Base-by-base conservation (phyloP, 2,888 invertebrate species). In the Folsomia candida region DNA sequence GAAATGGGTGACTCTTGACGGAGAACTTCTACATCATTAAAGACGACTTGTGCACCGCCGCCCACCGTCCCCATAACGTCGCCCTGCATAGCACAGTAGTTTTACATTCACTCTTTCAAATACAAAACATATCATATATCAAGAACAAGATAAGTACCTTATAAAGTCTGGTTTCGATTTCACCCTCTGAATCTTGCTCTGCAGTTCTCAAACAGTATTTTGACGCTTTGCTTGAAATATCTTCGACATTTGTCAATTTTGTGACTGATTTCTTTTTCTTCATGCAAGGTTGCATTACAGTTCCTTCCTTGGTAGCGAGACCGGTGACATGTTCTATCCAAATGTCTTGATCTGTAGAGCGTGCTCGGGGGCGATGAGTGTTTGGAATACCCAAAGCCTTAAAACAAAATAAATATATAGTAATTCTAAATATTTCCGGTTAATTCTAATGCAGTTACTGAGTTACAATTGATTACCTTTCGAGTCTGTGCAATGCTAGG, bases 151-250 rank as follows among this genome's bases (percentile, higher is more conserved):
- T 57, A 62, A 47, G n/a, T 67, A 89, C 90, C 87, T 96, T 98
- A 82, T 92, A 94, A 20, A 97, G 82, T 81, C 92, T 92, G 0
- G 97, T 98, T 83, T 95, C 94, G 1, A 98, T 85, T 81, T 95
- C 95, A 0, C 98, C 98, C 79, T 92, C 92, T 0, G 91, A 90
- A 82, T 96, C 96, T 24, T 92, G 90, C 80, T 93, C 93, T 84
- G 98, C 97, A 0, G 95, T 91, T 22, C 95, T 90, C 0, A 99
- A 86, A 77, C 96, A 92, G 83, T 99, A 99, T 81, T 95, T 95
- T 0, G 90, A 90, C 24, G 86, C 79, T 18, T 78, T 79, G 14
- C 76, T 80, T 14, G 83, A 81, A 9, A 94, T 87, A 88, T 86
- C 89, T 75, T 91, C 92, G 0, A 91, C 89, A 14, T 67, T 69